Evolutionary conservation across 1,140 invertebrate genomes (phyloP).

Genomic region (Gryllus bimaculatus): DNA sequence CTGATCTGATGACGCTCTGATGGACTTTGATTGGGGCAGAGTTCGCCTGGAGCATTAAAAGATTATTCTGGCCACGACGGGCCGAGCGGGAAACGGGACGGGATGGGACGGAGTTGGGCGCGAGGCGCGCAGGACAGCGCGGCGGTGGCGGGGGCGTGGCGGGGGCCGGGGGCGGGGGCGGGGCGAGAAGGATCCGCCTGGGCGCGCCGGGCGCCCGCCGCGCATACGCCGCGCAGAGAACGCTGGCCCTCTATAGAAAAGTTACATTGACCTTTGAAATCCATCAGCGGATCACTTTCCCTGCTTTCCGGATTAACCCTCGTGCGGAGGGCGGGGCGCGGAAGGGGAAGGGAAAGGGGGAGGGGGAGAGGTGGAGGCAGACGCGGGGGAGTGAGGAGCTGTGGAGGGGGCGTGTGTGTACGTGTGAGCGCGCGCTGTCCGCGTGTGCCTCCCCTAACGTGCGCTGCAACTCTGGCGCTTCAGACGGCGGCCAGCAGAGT

Average conservation of each 20-base stretch:
- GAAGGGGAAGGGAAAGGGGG: background rate
- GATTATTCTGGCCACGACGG: slow-evolving; percentile 9
- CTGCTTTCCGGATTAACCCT: background rate
- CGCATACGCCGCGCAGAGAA: background rate
- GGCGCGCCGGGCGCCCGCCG: too few species aligned
- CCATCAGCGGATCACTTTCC: slow-evolving; percentile 15
- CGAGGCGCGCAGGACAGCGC: background rate
- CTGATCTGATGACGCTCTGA: slow-evolving; percentile 15
- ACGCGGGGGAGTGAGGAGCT: background rate
- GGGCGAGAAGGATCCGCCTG: background rate
- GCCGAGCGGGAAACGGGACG: background rate
- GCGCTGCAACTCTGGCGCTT: too few species aligned
- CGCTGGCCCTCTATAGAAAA: slow-evolving; percentile 8
- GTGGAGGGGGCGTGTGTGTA: background rate
- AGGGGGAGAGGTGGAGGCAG: background rate
- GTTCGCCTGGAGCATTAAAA: slow-evolving; percentile 16
- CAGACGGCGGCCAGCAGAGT: too few species aligned
- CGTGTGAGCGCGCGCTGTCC: background rate
- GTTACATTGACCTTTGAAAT: slow-evolving; percentile 15
- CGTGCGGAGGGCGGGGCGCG: background rate
- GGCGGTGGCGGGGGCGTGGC: too few species aligned
- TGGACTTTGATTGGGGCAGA: slow-evolving; percentile 13
- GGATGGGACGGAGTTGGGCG: background rate
- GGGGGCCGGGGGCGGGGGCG: too few species aligned
- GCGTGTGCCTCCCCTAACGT: too few species aligned